Base-by-base conservation (phyloP, 2,797 vertebrate genomes). In the Bradypodion pumilum region DNA sequence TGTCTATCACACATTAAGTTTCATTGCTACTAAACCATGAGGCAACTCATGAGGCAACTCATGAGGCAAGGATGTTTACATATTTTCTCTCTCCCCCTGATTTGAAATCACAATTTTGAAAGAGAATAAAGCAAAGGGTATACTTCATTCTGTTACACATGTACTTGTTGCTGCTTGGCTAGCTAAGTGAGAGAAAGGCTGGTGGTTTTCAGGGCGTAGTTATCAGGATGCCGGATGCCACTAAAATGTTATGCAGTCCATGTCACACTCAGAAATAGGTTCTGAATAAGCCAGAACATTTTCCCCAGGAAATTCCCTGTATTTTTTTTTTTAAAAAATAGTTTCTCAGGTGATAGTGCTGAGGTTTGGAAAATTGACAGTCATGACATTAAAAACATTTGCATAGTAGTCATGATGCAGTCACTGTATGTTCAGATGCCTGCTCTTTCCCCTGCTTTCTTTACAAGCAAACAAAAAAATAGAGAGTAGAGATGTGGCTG, bases 401-500 rank as follows among this genome's bases (percentile, higher is more conserved):
- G 40, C 21, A 49, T 12, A 46, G 46, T 37, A 63, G 3, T 16
- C n/a, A 40, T 29, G 32, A 35, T 7, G 32, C 16, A 37, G 74
- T 44, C 29, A 23, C 32, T 62, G 10, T 81, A 40, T 49, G n/a
- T 1, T 76, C n/a, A 63, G 13, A 23, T 63, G 79, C 73, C 70
- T 25, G 35, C 56, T 81, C 73, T 42, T 56, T 63, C 46, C 35
- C 81, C 73, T 72, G 49, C 60, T 85, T 81, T 63, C 27, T 62
- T 60, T 42, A 19, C 12, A 19, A 37, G 42, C 2, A 44, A 52
- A 81, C 62, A 81, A 75, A 85, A 75, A 85, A 74, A 40, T 19
- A 40, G n/a, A 81, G 78, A 76, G 44, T 59, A 62, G 13, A 81
- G 73, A 70, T 69, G 56, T 52, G n/a, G 65, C n/a, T 62, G 7